Conservation (phyloP, 2,113 vertebrate species). For the Silurus meridionalis region DNA sequence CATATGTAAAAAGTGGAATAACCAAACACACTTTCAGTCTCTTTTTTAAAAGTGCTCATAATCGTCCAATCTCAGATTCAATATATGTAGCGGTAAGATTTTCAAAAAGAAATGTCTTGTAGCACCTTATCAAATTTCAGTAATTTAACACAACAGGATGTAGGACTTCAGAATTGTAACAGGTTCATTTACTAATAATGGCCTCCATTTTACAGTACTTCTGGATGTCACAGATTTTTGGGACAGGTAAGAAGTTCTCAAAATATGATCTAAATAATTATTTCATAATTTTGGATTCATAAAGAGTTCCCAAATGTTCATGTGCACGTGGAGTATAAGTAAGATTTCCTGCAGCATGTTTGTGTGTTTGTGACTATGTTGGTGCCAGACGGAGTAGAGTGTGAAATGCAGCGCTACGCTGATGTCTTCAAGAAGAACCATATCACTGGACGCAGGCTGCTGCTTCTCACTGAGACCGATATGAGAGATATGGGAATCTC, state of each 20-base stretch:
- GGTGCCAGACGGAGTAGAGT: constrained; percentile 74
- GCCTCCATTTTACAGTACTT: constrained; percentile 78
- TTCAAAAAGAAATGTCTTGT: background rate
- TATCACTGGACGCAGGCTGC: constrained; percentile 90
- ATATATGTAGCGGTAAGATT: background rate
- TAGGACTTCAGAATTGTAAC: background rate
- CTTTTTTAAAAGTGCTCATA: background rate
- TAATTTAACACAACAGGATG: background rate
- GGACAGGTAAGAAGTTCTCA: constrained; percentile 76
- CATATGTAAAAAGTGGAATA: background rate
- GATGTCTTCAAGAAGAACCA: constrained; percentile 93
- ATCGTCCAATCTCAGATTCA: background rate
- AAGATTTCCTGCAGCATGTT: background rate
- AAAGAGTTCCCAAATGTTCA: background rate
- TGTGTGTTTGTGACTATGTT: background rate
- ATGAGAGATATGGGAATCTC: constrained; percentile 93
- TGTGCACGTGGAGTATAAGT: background rate
- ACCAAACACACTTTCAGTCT: background rate
- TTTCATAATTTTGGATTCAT: background rate
- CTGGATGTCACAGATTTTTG: constrained; percentile 93
- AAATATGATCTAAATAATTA: background rate
- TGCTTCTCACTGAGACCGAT: constrained; percentile 88
- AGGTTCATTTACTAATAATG: constrained; percentile 25
- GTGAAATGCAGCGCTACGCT: constrained; percentile 84
- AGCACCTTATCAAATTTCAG: background rate